Percentiles rank a stretch among this genome's conserved stretches.
These are phyloP conservation scores for Neopelma chrysocephalum DNA, from an alignment of 2,797 vertebrate genomes.

Conservation along the genomic window DNA sequence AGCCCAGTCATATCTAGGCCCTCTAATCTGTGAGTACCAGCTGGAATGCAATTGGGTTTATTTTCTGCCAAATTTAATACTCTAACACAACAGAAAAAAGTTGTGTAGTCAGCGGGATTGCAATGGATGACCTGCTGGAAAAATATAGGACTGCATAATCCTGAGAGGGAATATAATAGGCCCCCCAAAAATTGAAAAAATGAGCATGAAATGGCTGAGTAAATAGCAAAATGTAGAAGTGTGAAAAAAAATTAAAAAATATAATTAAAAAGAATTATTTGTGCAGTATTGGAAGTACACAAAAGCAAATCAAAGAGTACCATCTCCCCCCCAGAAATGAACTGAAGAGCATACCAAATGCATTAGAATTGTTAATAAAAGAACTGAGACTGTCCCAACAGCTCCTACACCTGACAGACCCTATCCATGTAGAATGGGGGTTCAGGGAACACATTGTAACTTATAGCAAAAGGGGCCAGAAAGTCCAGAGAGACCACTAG, in stretches of 20 bases:
- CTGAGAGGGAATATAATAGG: background rate
- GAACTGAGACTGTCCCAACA: background rate
- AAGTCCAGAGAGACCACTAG: background rate
- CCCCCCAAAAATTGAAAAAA: background rate
- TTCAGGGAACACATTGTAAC: too few species aligned
- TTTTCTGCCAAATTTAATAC: background rate
- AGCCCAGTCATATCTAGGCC: background rate
- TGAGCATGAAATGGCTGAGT: background rate
- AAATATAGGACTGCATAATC: background rate
- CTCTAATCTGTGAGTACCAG: background rate
- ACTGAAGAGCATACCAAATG: background rate
- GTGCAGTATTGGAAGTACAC: background rate
- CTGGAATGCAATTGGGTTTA: background rate
- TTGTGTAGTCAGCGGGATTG: background rate
- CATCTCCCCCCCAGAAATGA: accelerated
- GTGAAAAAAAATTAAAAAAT: background rate
- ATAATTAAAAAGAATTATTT: background rate
- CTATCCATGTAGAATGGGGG: too few species aligned
- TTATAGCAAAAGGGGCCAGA: too few species aligned
- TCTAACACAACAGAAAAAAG: background rate
- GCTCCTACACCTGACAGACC: background rate
- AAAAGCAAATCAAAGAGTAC: background rate
- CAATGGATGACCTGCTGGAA: background rate
- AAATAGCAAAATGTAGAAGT: background rate
- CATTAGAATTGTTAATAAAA: background rate